phyloP scores from a whole-genome alignment of 2,113 vertebrate genomes.

The Guaruba guarouba region DNA sequence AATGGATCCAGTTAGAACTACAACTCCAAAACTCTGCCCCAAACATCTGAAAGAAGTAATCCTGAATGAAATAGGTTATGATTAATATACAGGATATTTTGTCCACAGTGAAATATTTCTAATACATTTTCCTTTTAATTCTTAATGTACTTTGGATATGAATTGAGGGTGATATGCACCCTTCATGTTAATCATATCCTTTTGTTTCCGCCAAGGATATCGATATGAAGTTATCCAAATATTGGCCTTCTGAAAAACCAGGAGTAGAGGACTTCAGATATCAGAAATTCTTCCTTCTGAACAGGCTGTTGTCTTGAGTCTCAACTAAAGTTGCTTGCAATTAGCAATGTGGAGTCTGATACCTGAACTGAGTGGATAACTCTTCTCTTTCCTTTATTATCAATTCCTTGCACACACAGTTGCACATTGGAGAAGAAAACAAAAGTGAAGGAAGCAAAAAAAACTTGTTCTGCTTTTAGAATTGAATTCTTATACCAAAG shows the following conservation, averaged over 20 bases:
- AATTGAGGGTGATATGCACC: background rate
- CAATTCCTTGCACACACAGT: background rate
- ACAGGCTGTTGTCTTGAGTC: background rate
- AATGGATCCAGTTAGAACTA: background rate
- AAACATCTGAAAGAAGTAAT: background rate
- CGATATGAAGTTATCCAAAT: background rate
- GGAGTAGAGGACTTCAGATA: background rate
- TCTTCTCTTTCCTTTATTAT: background rate
- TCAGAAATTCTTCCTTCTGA: background rate
- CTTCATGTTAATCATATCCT: background rate
- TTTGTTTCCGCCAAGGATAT: background rate
- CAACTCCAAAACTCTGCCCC: background rate
- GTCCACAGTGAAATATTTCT: background rate
- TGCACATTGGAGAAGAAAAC: background rate
- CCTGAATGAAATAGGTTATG: background rate
- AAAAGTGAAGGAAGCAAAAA: background rate
- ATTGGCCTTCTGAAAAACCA: background rate
- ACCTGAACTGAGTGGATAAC: background rate
- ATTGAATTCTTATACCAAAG: background rate
- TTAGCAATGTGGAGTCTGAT: rapidly evolving
- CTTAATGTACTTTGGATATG: background rate
- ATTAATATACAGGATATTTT: background rate
- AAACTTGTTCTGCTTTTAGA: background rate
- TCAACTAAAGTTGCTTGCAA: background rate
- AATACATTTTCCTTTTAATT: background rate